Conservation (phyloP, 2,113 vertebrate species). For the Gnathonemus echidnorhynchus region DNA sequence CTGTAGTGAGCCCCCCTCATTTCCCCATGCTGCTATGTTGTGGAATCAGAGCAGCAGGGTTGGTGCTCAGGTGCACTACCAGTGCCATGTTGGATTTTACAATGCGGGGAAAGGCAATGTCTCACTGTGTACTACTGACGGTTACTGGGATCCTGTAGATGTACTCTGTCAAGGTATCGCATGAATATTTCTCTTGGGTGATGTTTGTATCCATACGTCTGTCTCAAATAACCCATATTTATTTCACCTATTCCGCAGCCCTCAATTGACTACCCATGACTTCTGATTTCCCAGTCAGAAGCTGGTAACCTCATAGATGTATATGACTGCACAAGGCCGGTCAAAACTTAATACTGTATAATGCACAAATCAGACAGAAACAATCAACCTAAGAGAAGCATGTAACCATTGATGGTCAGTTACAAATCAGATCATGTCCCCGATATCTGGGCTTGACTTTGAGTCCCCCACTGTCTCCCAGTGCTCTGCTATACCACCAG, state of each 20-base stretch:
- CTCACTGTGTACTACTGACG: conserved; percentile 47
- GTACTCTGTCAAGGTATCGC: conserved; percentile 51
- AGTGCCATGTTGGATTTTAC: conserved; percentile 33
- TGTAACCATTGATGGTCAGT: neutral
- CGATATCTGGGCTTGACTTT: conserved; percentile 49
- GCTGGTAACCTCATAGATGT: neutral
- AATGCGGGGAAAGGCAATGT: conserved; percentile 45
- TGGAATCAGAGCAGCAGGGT: conserved; percentile 51
- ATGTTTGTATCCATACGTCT: neutral
- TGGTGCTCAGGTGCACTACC: conserved; percentile 46
- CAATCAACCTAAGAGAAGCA: neutral
- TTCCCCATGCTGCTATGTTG: conserved; percentile 46
- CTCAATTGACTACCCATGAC: neutral
- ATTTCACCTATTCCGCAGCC: neutral
- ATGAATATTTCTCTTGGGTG: neutral
- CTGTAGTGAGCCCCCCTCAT: conserved; percentile 52
- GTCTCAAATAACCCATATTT: neutral
- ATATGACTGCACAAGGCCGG: neutral
- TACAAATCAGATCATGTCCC: neutral
- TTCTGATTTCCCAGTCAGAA: neutral
- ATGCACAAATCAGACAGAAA: neutral
- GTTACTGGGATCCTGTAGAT: conserved; percentile 48
- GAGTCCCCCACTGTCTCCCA: conserved; percentile 40
- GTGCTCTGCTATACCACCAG: conserved; percentile 47
- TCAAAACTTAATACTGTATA: neutral